A percentile compares a stretch with the other conserved stretches of the same genome.
phyloP scores from a whole-genome alignment of 2,888 invertebrate genomes.

The Diogma glabrata region DNA sequence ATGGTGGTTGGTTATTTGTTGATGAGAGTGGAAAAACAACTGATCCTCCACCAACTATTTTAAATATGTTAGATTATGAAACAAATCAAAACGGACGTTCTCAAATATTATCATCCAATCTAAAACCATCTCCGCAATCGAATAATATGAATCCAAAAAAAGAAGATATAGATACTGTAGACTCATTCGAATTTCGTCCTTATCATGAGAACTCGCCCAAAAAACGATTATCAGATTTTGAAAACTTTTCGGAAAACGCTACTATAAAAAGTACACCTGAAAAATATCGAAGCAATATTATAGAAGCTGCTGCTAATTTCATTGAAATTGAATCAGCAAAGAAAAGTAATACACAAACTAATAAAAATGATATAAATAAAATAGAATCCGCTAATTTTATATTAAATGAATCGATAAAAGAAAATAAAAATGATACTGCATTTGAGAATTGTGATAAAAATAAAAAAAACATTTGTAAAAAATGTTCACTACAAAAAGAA shows the following conservation, averaged over 20 bases:
- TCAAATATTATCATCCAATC: constrained; percentile 4
- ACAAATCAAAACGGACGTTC: neutral
- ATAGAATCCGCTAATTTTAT: neutral
- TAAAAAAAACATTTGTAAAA: neutral
- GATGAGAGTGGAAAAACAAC: constrained; percentile 3
- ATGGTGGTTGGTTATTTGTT: neutral
- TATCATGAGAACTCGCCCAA: constrained; percentile 7
- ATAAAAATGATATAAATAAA: too few species aligned
- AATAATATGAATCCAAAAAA: constrained; percentile 22
- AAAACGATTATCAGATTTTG: constrained; percentile 17
- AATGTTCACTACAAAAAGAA: neutral
- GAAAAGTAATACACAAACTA: too few species aligned
- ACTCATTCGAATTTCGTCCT: constrained; percentile 21
- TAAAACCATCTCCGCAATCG: neutral
- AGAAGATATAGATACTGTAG: constrained; percentile 31
- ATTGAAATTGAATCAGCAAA: neutral
- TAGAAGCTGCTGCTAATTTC: neutral
- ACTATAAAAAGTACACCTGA: constrained; percentile 31
- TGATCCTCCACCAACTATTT: constrained; percentile 8
- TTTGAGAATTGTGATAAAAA: neutral
- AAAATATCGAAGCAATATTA: constrained; percentile 21
- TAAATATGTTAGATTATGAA: constrained; percentile 15
- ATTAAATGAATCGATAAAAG: neutral
- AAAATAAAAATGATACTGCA: neutral
- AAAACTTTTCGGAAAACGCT: constrained; percentile 31